A percentile compares a stretch with the other conserved stretches of the same genome.
Evolutionary conservation across 53 echinoderm and acorn worm genomes (phyloP).

Genomic region (Actinopyga echinites): DNA sequence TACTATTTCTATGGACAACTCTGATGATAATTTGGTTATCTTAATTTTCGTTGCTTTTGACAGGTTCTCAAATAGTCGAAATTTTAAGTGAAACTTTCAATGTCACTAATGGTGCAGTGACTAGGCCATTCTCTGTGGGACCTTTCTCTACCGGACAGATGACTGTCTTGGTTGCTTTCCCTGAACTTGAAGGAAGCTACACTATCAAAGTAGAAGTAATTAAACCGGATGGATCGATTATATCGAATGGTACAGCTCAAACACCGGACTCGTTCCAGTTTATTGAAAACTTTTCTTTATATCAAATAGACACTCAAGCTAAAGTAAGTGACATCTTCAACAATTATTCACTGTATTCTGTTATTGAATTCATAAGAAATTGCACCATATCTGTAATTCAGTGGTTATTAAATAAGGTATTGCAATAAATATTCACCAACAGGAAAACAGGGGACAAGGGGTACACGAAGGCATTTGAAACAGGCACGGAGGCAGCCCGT

Average conservation of each 20-base stretch:
- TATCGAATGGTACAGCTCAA: not conserved
- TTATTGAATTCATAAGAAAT: not conserved
- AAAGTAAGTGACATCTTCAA: not conserved
- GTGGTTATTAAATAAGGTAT: no score
- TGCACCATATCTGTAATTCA: no score
- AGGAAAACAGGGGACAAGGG: no score
- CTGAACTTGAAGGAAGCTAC: not conserved
- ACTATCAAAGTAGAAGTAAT: not conserved
- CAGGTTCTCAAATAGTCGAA: not conserved
- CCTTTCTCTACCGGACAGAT: not conserved
- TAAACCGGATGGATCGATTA: not conserved
- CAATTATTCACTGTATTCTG: no score
- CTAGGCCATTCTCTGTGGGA: not conserved
- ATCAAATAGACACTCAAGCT: not conserved
- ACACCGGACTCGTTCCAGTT: not conserved
- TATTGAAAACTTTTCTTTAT: not conserved
- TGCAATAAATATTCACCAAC: no score
- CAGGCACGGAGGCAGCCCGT: no score
- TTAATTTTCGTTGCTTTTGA: not conserved
- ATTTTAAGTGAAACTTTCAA: conserved; percentile 13
- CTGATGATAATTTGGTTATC: no score
- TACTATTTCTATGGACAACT: no score
- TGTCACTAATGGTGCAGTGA: not conserved
- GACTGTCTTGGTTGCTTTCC: conserved; percentile 2
- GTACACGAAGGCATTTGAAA: no score